A percentile compares a stretch with the other conserved stretches of the same genome.
phyloP scores from a whole-genome alignment of 2,888 invertebrate genomes.

The Chrysotoxum bicinctum region DNA sequence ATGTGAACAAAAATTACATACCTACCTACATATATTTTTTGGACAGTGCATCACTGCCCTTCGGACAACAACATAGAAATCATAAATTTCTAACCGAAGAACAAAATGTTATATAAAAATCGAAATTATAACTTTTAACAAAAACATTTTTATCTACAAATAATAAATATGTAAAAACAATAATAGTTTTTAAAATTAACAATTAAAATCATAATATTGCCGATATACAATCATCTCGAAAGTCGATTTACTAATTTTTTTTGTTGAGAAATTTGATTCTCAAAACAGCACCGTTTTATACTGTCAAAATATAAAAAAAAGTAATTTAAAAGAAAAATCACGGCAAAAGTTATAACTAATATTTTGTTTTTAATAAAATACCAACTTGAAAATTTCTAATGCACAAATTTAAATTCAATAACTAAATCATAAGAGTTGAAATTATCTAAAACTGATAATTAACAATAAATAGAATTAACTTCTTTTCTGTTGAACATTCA shows the following conservation, averaged over 20 bases:
- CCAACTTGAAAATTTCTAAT: constrained; percentile 39
- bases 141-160: constrained; percentile 28
- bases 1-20: constrained; percentile 32
- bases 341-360: constrained; percentile 8
- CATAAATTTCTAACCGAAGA: constrained; percentile 30
- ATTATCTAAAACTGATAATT: neutral
- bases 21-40: constrained; percentile 21
- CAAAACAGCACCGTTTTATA: constrained; percentile 62
- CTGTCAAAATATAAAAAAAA: constrained; percentile 21
- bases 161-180: constrained; percentile 42
- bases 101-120: constrained; percentile 33
- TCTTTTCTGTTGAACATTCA: neutral
- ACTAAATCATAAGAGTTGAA: constrained; percentile 11
- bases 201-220: constrained; percentile 48
- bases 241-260: constrained; percentile 25
- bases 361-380: neutral
- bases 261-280: constrained; percentile 30
- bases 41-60: constrained; percentile 74
- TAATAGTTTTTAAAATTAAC: constrained; percentile 59
- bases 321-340: neutral
- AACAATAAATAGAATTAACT: neutral
- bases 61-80: constrained; percentile 44
- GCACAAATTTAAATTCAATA: constrained; percentile 56
- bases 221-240: constrained; percentile 68
- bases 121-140: constrained; percentile 15